Base-by-base conservation (phyloP, 2,113 vertebrate genomes). In the Mystacornis crossleyi region DNA sequence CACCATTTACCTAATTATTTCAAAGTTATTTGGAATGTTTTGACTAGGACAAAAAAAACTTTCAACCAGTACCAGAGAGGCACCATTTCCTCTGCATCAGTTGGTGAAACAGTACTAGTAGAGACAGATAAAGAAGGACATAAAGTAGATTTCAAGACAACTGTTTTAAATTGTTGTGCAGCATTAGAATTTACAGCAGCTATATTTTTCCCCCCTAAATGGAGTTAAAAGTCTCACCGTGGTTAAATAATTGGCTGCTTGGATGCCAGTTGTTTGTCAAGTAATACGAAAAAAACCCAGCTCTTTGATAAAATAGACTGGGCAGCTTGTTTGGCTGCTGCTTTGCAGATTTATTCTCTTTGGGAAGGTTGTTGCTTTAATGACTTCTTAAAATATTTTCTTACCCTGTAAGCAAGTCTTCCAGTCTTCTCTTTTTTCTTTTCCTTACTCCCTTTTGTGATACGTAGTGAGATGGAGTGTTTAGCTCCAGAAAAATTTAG, bases 321-420 rank as follows among this genome's bases (percentile, higher is more conserved):
- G 91, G 72, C 83, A 86, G 83, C 60, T 93, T 75, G 55, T 91
- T 94, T 60, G 57, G 71, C 67, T 83, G 58, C 73, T 75, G 60
- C 84, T 89, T 74, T 84, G 80, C 65, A 64, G 77, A 93, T 95
- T 90, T 93, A 43, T 81, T 93, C 38, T 90, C 61, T 85, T 67
- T 54, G 43, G 60, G 38, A 86, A 83, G 42, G 57, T 64, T 78
- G 64, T 82, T 93, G 34, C 36, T 86, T 87, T 92, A 87, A 93
- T 82, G 61, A 75, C 66, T 83, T 57, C 86, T 71, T 90, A 91
- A 95, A 95, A 82, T 94, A 80, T 78, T 94, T 90, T 90, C 33
- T 72, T 18, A 91, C 48, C 58, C 34, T 83, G 10, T 70, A 14
- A 89, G 42, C 38, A 74, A 89, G 64, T 66, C 9, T 91, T 73